Evolutionary conservation across 2,888 invertebrate species (phyloP), one percentile per base, ranked within the genome.

Genomic region (Enchytraeus crypticus): DNA sequence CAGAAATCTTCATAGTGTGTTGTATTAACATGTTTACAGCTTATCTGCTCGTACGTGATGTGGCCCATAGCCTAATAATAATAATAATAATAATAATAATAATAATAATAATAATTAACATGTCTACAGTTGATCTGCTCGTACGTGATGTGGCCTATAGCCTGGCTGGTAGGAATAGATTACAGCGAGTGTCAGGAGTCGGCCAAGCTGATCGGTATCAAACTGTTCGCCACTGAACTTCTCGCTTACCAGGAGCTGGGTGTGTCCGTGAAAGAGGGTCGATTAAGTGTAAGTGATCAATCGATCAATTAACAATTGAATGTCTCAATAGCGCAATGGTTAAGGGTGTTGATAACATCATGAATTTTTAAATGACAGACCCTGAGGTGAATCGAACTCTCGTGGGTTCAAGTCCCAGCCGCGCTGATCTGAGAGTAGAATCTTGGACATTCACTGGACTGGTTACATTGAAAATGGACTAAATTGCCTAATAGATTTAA

Each of bases 181-280:
- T 14, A 59, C 1, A 34, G 26, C 18, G 60, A 69, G 21, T 66
- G 66, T 53, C 59, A 51, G 33, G 62, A 66, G 33, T 64, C 68
- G 5, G 69, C 66, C 55, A 66, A 65, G 26, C 60, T 69, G 11
- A 60, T 69, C n/a, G 63, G 65, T 18, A 60, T 65, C 14, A 69
- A 69, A 54, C 43, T 69, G n/a, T 67, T 69, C 57, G 66, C 67
- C 32, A 64, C 61, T 11, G 69, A 69, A 47, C 49, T 69, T 4
- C 57, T 67, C 5, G 67, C 69, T 34, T 69, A 67, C 59, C 69
- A 66, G 49, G 63, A 63, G 27, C 63, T 66, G 18, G 66, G 66
- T 47, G 47, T 53, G 26, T 58, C 63, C 14, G 53, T 30, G 8
- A 43, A 26, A 23, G 55, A 43, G 5, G 65, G 63, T 8, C 51